Conservation (phyloP, 2,797 vertebrate species). For the Austrolebias charrua region DNA sequence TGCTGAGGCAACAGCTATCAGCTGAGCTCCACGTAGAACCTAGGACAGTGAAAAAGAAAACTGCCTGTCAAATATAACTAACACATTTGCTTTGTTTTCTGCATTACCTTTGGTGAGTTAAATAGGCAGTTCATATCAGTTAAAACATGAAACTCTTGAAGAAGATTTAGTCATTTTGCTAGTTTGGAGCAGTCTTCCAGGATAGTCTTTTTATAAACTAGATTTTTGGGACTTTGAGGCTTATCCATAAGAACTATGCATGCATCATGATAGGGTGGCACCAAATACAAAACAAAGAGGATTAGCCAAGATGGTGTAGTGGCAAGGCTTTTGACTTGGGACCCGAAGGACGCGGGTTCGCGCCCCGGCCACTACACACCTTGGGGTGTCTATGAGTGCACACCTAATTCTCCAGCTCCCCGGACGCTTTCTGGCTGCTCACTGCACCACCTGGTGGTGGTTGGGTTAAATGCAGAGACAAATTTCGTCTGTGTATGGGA, state of each 20-base stretch:
- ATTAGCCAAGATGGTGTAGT: too few relatives aligned
- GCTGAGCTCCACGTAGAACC: constrained; percentile 94
- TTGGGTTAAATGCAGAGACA: too few relatives aligned
- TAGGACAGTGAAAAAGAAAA: constrained; percentile 49
- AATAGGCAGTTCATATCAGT: not conserved
- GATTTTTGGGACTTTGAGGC: not conserved
- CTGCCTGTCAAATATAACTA: not conserved
- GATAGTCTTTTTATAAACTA: too few relatives aligned
- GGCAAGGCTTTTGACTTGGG: too few relatives aligned
- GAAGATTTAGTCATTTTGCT: not conserved
- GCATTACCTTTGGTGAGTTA: not conserved
- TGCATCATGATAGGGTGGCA: not conserved
- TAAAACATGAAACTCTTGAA: not conserved
- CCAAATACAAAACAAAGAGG: not conserved
- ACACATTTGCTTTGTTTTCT: not conserved
- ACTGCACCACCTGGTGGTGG: too few relatives aligned
- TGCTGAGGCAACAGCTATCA: constrained; percentile 94
- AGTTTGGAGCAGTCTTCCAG: not conserved
- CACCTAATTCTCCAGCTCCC: too few relatives aligned
- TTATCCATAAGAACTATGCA: not conserved
- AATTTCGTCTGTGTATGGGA: too few relatives aligned
- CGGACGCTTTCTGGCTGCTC: too few relatives aligned
- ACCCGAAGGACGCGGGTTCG: too few relatives aligned
- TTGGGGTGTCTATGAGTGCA: too few relatives aligned
- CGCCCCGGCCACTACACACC: too few relatives aligned